Conservation (phyloP, 1,140 invertebrate species). For the Chironomus striatipennis region DNA sequence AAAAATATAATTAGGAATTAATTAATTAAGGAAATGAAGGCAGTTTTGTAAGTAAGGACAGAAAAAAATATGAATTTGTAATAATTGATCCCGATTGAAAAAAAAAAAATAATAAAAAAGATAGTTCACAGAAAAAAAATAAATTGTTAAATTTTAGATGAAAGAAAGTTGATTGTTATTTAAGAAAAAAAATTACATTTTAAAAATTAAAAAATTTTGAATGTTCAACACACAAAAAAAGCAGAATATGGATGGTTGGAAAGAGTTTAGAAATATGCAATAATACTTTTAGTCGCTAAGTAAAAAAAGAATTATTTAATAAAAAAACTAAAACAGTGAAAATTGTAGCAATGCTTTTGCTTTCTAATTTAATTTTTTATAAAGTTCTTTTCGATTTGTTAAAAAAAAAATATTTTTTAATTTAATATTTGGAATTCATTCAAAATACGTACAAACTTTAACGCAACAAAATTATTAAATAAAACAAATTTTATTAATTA, state of each 20-base stretch:
- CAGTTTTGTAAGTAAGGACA: conserved; percentile 31
- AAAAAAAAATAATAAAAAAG: conserved; percentile 28
- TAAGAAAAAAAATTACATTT: no score
- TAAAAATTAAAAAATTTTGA: conserved; percentile 1
- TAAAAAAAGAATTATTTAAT: neutral
- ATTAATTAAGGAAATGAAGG: conserved; percentile 27
- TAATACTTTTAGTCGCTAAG: conserved; percentile 2
- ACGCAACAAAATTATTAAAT: no score
- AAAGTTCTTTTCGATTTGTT: no score
- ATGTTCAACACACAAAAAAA: neutral
- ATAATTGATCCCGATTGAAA: neutral
- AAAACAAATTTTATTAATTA: no score
- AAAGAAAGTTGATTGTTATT: conserved; percentile 22
- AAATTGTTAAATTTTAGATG: conserved; percentile 15
- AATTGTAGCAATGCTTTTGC: neutral
- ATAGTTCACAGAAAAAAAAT: conserved; percentile 36
- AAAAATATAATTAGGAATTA: neutral
- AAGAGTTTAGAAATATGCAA: neutral
- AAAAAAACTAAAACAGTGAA: neutral
- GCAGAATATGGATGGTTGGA: neutral
- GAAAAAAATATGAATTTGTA: conserved; percentile 19
- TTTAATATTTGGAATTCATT: no score
- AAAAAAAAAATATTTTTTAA: no score
- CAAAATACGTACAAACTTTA: no score
- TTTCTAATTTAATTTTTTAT: no score